Evolutionary conservation across 1,140 invertebrate genomes (phyloP), one percentile per base, ranked within the genome.

Genomic region (Saccostrea cuccullata): DNA sequence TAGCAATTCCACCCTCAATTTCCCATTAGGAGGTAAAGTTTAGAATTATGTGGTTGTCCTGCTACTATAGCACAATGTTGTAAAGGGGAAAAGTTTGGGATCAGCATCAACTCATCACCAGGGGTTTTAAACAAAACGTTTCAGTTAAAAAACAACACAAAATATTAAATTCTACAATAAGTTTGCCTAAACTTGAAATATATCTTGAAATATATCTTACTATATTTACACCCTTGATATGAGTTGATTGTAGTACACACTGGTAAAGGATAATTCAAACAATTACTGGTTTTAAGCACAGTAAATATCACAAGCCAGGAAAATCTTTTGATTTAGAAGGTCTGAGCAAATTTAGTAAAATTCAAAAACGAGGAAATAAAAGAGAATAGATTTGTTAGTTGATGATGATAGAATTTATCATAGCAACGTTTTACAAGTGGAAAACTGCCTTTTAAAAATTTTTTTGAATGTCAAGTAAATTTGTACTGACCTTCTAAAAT

Each of bases 1-100:
- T 77, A 77, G 70, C 70, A 77, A 77, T 77, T 77, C 70, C 30
- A 77, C 70, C 23, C 23, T 77, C 23, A 77, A 77, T 77, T 30
- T 77, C 30, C 70, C 70, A 77, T 77, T 36, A 30, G 30, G 70
- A 77, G 70, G 70, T 77, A 77, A 77, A 36, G 30, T 40, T 77
- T 3, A 6, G 4, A 36, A 2, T 12, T 30, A 15, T 77, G 70
- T 12, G 15, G 70, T 11, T 77, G 30, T 77, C 30, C 23, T 4
- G 70, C 26, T 77, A 77, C 30, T 17, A 30, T 77, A 77, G 23
- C 23, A 77, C 30, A 15, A 36, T 8, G 70, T 13, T 77, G 70
- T 77, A 30, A 5, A 64, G 58, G 30, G 58, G 58, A 20, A 64
- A 13, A 30, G 70, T 77, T 36, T 47, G 47, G 26, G 70, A 36